These are phyloP conservation scores for Caenorhabditis brenneri DNA, from an alignment of 1,140 invertebrate genomes.

Conservation along the genomic window DNA sequence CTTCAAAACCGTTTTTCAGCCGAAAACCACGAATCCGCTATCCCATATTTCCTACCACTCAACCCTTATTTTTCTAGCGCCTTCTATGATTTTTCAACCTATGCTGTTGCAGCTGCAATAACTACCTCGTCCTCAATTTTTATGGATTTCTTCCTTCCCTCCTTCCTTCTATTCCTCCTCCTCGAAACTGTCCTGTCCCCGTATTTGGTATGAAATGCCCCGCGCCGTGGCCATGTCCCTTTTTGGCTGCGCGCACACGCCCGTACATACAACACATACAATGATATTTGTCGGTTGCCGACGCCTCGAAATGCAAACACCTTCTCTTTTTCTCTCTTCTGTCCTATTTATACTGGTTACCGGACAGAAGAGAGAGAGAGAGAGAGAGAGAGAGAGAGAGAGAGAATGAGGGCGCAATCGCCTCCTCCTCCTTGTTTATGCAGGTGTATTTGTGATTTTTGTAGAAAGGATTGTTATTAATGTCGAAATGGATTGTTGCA, in stretches of 20 bases:
- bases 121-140: constrained; percentile 16
- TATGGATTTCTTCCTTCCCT: not conserved
- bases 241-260: not conserved
- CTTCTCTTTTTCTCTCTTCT: not conserved
- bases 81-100: too few relatives aligned
- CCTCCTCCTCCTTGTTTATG: not conserved
- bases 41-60: too few relatives aligned
- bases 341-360: constrained; percentile 40
- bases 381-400: not conserved
- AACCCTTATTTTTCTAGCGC: too few relatives aligned
- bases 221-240: not conserved
- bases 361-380: not conserved
- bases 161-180: not conserved
- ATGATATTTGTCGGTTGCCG: constrained; percentile 34
- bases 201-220: constrained; percentile 41
- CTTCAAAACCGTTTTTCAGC: too few relatives aligned
- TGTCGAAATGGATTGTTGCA: not conserved
- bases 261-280: not conserved
- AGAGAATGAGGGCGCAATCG: not conserved
- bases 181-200: not conserved
- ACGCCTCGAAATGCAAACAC: constrained; percentile 41
- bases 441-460: constrained; percentile 29
- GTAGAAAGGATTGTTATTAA: not conserved
- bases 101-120: too few relatives aligned
- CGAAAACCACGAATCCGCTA: too few relatives aligned